Percentiles rank a stretch among this genome's conserved stretches.
Conservation (phyloP, 2,113 vertebrate species). For the Zosterops japonicus region DNA sequence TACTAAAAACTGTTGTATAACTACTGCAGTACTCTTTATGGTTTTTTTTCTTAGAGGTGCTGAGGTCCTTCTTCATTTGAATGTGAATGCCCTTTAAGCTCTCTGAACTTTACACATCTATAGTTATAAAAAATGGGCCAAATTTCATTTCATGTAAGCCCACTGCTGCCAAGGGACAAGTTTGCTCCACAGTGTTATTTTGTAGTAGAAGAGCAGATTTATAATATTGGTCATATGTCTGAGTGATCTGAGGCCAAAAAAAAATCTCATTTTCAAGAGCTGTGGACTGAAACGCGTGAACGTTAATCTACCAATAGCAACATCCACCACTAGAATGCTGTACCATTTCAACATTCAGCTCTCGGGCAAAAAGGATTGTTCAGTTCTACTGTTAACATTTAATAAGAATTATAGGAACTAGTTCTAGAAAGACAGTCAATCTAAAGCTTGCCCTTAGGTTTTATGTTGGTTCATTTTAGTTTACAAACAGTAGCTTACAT, state of each 20-base stretch:
- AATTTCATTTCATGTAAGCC: slow-evolving; percentile 10
- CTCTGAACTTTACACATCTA: slow-evolving; percentile 23
- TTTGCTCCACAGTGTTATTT: slow-evolving; percentile 38
- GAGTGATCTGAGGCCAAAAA: slow-evolving; percentile 31
- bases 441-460: background rate
- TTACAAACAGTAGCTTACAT: background rate
- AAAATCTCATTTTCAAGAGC: slow-evolving; percentile 56
- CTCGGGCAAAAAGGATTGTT: background rate
- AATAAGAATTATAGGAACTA: background rate
- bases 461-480: background rate
- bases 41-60: background rate
- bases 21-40: background rate
- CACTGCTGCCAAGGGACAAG: slow-evolving; percentile 10
- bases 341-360: slow-evolving; percentile 1
- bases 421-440: background rate
- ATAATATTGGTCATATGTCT: slow-evolving; percentile 32
- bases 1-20: background rate
- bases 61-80: slow-evolving; percentile 7
- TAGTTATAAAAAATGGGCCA: background rate
- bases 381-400: background rate
- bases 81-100: background rate
- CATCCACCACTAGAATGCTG: background rate
- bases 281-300: slow-evolving; percentile 25
- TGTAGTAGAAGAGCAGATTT: slow-evolving; percentile 13
- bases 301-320: slow-evolving; percentile 17